Evolutionary conservation across 2,797 vertebrate species (phyloP), one percentile per base, ranked within the genome.

Genomic region (Neolamprologus multifasciatus): DNA sequence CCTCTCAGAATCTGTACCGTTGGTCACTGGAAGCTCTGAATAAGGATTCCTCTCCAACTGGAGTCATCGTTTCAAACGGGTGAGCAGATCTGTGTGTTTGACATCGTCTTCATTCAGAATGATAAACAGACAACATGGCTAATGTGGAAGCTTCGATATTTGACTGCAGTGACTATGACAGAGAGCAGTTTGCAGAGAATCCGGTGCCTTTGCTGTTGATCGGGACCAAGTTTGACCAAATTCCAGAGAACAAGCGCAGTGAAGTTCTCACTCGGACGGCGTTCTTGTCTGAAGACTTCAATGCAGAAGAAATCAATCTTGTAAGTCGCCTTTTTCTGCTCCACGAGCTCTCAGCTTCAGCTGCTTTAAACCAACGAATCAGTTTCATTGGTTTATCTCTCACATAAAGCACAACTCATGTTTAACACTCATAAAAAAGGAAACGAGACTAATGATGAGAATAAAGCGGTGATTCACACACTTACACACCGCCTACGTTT

Each of bases 161-260:
- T 40, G 29, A 33, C 85, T 62, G 38, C 92, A 99, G 98, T 80
- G 98, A 99, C 89, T 99, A 99, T 85, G 99, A 99, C 91, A 96
- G 96, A 87, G 99, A 99, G 85, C 97, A 99, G 93, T 99, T 99
- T 97, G 97, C 97, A 43, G 99, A 99, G 92, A 99, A 98, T 88
- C 97, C 98, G 40, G 97, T 99, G 82, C 99, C 99, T 16, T 95
- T 99, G 74, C 95, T 99, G 91, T 95, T 99, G 64, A 99, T 99
- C 81, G 99, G 99, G 84, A 99, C 99, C 78, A 99, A 99, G 94
- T 96, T 98, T 93, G 99, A 99, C 95, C 99, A 99, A 91, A 99
- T 99, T 94, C 97, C 98, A 59, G 99, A 99, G 91, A 96, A 93
- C 83, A 99, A 99, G 88, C 97, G 98, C 45, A 98, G 94, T 86